Conservation (phyloP, 2,797 vertebrate species). For the Sus cebifrons region DNA sequence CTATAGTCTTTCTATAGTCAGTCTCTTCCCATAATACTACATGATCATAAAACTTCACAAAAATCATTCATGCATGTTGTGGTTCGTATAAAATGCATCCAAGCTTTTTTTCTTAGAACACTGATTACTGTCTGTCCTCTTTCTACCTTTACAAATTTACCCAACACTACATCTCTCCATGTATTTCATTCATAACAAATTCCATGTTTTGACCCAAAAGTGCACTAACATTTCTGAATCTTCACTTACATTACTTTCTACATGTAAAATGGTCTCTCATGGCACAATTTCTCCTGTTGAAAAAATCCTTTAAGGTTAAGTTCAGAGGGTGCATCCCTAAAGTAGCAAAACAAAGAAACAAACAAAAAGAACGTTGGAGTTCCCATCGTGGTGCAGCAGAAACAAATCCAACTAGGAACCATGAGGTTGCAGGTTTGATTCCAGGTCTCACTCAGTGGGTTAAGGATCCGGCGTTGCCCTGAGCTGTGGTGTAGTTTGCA, state of each 20-base stretch:
- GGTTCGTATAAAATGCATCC: constrained; percentile 16
- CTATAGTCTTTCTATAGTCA: neutral
- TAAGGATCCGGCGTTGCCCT: too few species aligned
- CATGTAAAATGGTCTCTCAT: neutral
- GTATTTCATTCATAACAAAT: neutral
- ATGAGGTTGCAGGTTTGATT: too few species aligned
- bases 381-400: too few species aligned
- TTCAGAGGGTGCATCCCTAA: neutral
- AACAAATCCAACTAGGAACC: too few species aligned
- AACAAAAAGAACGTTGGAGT: too few species aligned
- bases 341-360: too few species aligned
- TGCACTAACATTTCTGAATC: neutral
- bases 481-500: too few species aligned
- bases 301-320: neutral
- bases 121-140: neutral
- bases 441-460: too few species aligned
- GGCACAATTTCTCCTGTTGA: neutral
- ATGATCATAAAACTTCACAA: neutral
- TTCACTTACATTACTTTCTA: neutral
- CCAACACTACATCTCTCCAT: neutral
- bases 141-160: neutral
- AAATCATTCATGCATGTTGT: neutral
- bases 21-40: neutral
- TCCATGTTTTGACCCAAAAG: neutral
- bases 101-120: neutral